A percentile compares a stretch with the other conserved stretches of the same genome.
phyloP scores from a whole-genome alignment of 2,888 invertebrate species.

The Chesias legatella region DNA sequence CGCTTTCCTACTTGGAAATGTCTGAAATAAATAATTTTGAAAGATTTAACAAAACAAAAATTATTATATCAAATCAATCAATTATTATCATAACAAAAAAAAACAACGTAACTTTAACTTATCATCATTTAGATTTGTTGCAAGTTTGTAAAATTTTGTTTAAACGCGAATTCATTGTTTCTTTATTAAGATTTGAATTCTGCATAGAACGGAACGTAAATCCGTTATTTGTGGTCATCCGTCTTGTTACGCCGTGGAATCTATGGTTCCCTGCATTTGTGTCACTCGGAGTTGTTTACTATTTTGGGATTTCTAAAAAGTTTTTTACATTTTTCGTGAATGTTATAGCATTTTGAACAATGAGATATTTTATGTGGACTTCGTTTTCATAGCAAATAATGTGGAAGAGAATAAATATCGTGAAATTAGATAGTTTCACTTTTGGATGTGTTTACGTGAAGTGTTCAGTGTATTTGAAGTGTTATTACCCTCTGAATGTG shows the following conservation, averaged over 20 bases:
- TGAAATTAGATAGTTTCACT: slow-evolving; percentile 22
- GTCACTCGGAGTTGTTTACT: slow-evolving; percentile 75
- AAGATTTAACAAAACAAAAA: no score
- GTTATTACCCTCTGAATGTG: slow-evolving; percentile 41
- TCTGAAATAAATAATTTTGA: no score
- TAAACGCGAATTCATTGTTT: no score
- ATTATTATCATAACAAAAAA: no score
- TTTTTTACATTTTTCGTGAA: slow-evolving; percentile 33
- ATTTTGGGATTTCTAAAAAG: slow-evolving; percentile 58
- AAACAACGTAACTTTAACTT: no score
- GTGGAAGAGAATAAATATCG: not conserved
- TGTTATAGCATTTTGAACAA: slow-evolving; percentile 22
- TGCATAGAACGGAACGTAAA: slow-evolving; percentile 48
- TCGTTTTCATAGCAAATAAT: slow-evolving; percentile 6
- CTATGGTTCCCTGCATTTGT: slow-evolving; percentile 71
- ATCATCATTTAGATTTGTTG: no score
- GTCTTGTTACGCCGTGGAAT: slow-evolving; percentile 66
- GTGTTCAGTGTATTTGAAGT: slow-evolving; percentile 48
- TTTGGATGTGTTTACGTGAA: slow-evolving; percentile 70
- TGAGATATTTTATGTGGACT: slow-evolving; percentile 21
- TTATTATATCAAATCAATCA: no score
- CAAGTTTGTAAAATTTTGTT: no score
- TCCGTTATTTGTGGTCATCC: slow-evolving; percentile 68
- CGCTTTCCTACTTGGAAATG: no score
- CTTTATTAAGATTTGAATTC: slow-evolving; percentile 6